Conservation (phyloP, 2,888 invertebrate species). For the Parnassius smintheus region DNA sequence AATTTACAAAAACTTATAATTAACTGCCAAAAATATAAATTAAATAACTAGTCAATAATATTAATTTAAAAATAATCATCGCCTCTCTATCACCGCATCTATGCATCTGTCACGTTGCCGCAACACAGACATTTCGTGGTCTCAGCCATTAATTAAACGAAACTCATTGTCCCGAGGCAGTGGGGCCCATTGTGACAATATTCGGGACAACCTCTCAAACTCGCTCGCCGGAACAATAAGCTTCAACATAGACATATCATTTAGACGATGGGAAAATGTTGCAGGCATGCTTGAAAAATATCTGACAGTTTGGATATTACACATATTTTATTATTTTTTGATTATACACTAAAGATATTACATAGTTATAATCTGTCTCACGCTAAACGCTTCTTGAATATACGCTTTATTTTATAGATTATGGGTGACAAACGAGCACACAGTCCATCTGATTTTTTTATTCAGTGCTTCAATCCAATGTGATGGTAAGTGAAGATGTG, state of each 20-base stretch:
- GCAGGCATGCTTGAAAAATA: constrained; percentile 43
- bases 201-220: constrained; percentile 75
- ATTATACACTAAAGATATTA: no score
- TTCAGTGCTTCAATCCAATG: no score
- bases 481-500: no score
- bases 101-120: constrained; percentile 38
- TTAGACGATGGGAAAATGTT: constrained; percentile 55
- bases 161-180: constrained; percentile 71
- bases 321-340: not conserved
- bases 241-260: constrained; percentile 70
- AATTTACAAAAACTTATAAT: no score
- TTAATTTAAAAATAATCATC: not conserved
- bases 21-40: no score
- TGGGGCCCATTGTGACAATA: constrained; percentile 76
- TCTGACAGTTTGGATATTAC: constrained; percentile 8
- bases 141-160: constrained; percentile 77
- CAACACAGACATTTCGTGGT: constrained; percentile 73
- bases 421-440: no score
- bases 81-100: constrained; percentile 17
- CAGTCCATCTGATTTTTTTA: no score
- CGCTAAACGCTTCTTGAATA: no score
- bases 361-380: no score
- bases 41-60: no score
- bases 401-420: no score
- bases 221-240: constrained; percentile 54